Conservation (phyloP, 2,113 vertebrate species). For the Amphiprion percula region DNA sequence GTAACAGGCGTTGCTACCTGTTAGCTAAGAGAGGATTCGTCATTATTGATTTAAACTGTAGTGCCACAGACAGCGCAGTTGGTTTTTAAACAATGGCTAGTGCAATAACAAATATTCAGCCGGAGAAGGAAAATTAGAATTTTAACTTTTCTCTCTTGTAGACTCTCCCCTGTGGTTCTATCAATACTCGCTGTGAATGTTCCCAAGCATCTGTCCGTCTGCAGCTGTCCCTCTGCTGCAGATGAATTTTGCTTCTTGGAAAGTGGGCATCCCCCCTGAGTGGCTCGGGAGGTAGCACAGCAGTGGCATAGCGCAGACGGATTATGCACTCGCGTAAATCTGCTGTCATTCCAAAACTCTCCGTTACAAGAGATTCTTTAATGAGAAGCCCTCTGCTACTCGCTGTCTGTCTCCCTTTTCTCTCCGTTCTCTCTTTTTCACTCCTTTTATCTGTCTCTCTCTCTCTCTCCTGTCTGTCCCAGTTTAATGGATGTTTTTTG, state of each 20-base stretch:
- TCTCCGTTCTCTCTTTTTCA: slow-evolving; percentile 44
- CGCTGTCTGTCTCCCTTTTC: slow-evolving; percentile 61
- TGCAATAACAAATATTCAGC: not conserved
- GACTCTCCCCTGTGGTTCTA: not conserved
- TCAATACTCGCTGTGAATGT: slow-evolving; percentile 40
- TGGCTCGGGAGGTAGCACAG: slow-evolving; percentile 43
- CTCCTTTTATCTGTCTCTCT: slow-evolving; percentile 70
- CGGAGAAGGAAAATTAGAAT: not conserved
- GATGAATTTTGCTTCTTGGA: slow-evolving; percentile 49
- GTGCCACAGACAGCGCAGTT: not conserved
- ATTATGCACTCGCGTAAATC: slow-evolving; percentile 76
- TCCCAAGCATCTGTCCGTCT: slow-evolving; percentile 24
- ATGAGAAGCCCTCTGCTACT: slow-evolving; percentile 74
- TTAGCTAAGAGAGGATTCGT: no score
- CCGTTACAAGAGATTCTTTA: slow-evolving; percentile 77
- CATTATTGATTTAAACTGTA: no score
- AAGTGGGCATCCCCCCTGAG: slow-evolving; percentile 22
- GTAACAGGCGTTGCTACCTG: slow-evolving; percentile 4
- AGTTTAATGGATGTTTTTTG: slow-evolving; percentile 56
- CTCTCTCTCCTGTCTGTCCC: slow-evolving; percentile 45
- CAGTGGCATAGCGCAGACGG: slow-evolving; percentile 60
- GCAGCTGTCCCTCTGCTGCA: slow-evolving; percentile 24
- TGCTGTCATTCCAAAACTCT: slow-evolving; percentile 77
- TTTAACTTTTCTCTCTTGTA: not conserved
- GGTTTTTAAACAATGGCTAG: not conserved